Base-by-base conservation (phyloP, 2,113 vertebrate species). In the Gnathonemus echidnorhynchus region DNA sequence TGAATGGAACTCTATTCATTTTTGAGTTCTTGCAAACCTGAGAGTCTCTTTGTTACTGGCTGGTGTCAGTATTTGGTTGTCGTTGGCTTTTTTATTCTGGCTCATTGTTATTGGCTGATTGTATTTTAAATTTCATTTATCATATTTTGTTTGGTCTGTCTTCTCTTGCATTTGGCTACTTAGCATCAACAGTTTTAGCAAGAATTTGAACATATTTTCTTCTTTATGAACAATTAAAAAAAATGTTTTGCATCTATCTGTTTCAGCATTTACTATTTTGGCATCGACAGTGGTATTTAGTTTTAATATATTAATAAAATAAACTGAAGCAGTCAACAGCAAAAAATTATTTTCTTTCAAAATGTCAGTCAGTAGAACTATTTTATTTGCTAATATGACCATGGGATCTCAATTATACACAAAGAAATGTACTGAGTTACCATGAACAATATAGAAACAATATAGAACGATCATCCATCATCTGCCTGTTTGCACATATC, bases 11-110 rank as follows among this genome's bases (percentile, higher is more conserved):
- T 84, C 50, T 89, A 85, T 42, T 84, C n/a, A 58, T 62, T 83
- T 45, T 24, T 80, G 27, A 42, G 13, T 9, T 21, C 10, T 58
- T 86, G 89, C 48, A 85, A 80, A 58, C 89, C 80, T 89, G 89
- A 86, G 50, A 62, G 48, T 80, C 50, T 77, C 11, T 56, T 42
- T 89, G 66, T 17, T 21, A 56, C 89, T 53, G 13, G 92, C 91
- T 89, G 87, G 86, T 88, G 49, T 87, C 80, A 74, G 49, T 42
- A 42, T 56, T 86, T 85, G 39, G 42, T 85, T 83, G 35, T 89
- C 92, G 91, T 83, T 88, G 49, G 92, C 89, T 93, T 87, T 50
- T 88, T 88, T 13, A 46, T 58, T 62, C n/a, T 70, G 45, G 52
- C 8, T 85, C 21, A 42, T 49, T 88, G 58, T 74, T n/a, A 62